phyloP scores from a whole-genome alignment of 2,797 vertebrate genomes.

The Catamblyrhynchus diadema region DNA sequence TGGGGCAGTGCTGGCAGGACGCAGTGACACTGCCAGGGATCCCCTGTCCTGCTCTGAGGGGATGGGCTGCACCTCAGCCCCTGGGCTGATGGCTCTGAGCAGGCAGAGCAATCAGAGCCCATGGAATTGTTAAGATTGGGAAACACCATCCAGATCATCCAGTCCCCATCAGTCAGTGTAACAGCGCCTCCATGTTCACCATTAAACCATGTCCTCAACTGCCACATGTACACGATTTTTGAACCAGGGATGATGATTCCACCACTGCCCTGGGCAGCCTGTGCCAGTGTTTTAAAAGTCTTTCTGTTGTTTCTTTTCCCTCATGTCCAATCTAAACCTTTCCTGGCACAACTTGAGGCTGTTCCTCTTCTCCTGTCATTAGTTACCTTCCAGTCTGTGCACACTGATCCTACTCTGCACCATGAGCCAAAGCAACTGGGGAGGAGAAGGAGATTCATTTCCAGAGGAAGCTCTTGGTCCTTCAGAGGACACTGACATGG shows the following conservation, averaged over 20 bases:
- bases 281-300: background rate
- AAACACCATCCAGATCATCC: background rate
- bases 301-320: background rate
- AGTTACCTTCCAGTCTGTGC: background rate
- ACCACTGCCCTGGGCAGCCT: background rate
- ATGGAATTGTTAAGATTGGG: no score
- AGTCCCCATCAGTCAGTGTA: background rate
- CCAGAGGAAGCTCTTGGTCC: background rate
- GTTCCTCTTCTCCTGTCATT: background rate
- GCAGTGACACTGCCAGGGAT: background rate
- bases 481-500: background rate
- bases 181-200: background rate
- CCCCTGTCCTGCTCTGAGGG: accelerated
- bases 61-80: background rate
- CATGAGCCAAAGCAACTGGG: background rate
- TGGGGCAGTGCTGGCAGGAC: background rate
- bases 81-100: background rate
- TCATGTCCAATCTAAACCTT: background rate
- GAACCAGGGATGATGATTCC: background rate
- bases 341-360: background rate
- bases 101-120: background rate
- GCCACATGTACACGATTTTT: background rate
- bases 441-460: background rate
- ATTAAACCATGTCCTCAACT: background rate
- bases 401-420: background rate